Conservation (phyloP, 2,797 vertebrate species). For the Leuciscus waleckii region DNA sequence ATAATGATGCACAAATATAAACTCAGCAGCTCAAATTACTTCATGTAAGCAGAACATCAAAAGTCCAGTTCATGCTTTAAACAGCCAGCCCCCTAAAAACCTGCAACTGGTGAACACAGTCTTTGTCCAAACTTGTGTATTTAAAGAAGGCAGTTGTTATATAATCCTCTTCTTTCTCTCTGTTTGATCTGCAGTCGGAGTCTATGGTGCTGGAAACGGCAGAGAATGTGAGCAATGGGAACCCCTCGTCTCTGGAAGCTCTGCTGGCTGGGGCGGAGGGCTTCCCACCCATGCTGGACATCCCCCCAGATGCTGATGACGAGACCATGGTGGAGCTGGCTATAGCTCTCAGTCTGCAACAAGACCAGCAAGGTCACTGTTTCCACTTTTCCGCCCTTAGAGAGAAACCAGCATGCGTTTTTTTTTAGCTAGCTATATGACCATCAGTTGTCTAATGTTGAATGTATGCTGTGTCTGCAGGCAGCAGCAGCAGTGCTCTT, state of each 20-base stretch:
- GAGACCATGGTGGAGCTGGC: constrained; percentile 99
- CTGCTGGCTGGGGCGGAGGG: constrained; percentile 97
- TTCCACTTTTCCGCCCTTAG: background rate
- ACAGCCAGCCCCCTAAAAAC: background rate
- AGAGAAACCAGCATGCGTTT: background rate
- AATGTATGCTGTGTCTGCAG: constrained; percentile 71
- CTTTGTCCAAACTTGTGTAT: background rate
- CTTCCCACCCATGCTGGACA: constrained; percentile 98
- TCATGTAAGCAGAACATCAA: background rate
- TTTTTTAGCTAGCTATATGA: background rate
- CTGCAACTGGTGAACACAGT: background rate
- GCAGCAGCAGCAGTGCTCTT: constrained; percentile 97
- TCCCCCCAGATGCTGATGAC: constrained; percentile 97
- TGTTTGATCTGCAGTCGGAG: constrained; percentile 84
- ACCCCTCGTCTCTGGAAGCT: constrained; percentile 96
- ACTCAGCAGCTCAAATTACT: background rate
- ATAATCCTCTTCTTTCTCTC: constrained; percentile 50
- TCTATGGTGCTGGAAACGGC: constrained; percentile 98
- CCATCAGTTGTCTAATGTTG: background rate
- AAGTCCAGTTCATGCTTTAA: background rate
- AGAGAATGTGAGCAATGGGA: constrained; percentile 96
- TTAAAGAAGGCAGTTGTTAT: constrained; percentile 53
- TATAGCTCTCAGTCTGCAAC: constrained; percentile 96
- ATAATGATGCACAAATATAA: background rate
- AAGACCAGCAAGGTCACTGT: constrained; percentile 93